A percentile compares a stretch with the other conserved stretches of the same genome.
phyloP scores from a whole-genome alignment of 2,888 invertebrate species.

The Lymantria dispar region DNA sequence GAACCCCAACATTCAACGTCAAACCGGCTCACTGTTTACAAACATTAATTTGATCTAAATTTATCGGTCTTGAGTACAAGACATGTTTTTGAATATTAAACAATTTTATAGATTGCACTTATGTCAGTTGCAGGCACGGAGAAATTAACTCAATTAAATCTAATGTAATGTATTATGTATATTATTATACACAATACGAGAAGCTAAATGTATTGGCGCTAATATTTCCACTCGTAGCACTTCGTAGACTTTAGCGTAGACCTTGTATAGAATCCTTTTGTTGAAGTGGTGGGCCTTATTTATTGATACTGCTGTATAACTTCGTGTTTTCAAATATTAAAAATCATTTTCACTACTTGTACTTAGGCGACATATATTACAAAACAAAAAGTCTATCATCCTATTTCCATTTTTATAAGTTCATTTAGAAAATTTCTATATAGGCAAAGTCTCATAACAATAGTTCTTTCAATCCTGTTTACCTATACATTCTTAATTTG shows the following conservation, averaged over 20 bases:
- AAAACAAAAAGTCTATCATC: too few relatives aligned
- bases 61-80: slow-evolving; percentile 35
- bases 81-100: slow-evolving; percentile 26
- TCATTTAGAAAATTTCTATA: too few relatives aligned
- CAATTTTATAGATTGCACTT: slow-evolving; percentile 9
- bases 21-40: slow-evolving; percentile 56
- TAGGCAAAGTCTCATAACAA: too few relatives aligned
- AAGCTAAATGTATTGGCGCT: neutral
- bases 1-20: slow-evolving; percentile 43
- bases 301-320: neutral
- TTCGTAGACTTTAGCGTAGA: slow-evolving; percentile 39
- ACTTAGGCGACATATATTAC: too few relatives aligned
- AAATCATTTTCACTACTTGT: too few relatives aligned
- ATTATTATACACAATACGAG: neutral
- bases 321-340: too few relatives aligned
- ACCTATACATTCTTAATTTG: too few relatives aligned
- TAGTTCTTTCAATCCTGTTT: too few relatives aligned
- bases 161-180: neutral
- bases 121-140: neutral
- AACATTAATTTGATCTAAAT: slow-evolving; percentile 65
- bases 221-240: slow-evolving; percentile 30
- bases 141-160: neutral
- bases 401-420: too few relatives aligned
- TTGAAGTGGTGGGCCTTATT: neutral
- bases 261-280: slow-evolving; percentile 4